Conservation (phyloP, 2,888 invertebrate species). For the Lochmaea crataegi region DNA sequence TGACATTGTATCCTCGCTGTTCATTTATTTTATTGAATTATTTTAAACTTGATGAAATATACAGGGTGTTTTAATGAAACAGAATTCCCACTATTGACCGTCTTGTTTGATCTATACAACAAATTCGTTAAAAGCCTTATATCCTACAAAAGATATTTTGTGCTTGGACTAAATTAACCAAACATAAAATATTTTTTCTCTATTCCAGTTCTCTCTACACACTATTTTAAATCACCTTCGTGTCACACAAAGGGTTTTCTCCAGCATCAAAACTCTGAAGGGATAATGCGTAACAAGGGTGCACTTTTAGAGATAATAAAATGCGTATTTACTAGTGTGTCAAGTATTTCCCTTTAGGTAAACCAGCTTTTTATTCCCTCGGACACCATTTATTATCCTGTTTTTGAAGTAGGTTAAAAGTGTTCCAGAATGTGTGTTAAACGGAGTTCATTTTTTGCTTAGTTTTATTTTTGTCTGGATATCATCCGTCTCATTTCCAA, state of each 20-base stretch:
- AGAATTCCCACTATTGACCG: no score
- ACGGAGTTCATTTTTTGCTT: not conserved
- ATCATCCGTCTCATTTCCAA: not conserved
- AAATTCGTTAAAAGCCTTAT: no score
- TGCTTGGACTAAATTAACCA: no score
- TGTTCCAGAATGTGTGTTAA: not conserved
- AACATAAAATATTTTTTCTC: no score
- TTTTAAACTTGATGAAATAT: not conserved
- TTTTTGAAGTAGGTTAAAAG: slow-evolving; percentile 1
- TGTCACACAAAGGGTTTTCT: not conserved
- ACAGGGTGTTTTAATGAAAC: not conserved
- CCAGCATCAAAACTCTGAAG: not conserved
- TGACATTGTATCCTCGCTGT: not conserved
- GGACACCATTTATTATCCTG: not conserved
- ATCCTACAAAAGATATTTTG: no score
- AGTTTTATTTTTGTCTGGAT: not conserved
- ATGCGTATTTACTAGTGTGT: not conserved
- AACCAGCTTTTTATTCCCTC: slow-evolving; percentile 2
- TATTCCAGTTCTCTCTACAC: no score
- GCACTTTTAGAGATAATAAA: slow-evolving; percentile 13
- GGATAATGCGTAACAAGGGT: slow-evolving; percentile 10
- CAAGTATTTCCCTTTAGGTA: not conserved
- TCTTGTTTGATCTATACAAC: not conserved
- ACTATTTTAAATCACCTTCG: not conserved
- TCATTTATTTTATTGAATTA: not conserved